phyloP scores from a whole-genome alignment of 1,140 invertebrate genomes.

The Leguminivora glycinivorella region DNA sequence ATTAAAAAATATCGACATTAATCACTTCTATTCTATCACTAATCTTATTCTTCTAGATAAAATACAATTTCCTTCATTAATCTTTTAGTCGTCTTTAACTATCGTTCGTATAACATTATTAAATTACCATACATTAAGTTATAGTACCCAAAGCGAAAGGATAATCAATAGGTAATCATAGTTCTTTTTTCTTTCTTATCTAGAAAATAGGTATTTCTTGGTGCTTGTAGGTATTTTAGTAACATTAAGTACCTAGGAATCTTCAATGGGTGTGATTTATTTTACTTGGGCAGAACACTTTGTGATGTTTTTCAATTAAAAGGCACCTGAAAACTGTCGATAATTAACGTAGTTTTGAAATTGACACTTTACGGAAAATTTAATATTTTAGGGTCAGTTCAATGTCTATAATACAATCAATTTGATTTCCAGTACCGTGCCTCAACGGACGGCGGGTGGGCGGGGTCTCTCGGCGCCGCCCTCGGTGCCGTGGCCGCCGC shows the following conservation, averaged over 20 bases:
- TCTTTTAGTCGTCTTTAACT: neutral
- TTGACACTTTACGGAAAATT: too few species aligned
- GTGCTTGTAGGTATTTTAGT: neutral
- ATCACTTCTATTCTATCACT: neutral
- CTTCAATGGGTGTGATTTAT: too few species aligned
- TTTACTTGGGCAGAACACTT: too few species aligned
- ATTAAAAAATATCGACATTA: neutral
- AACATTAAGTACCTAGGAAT: too few species aligned
- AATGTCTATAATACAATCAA: too few species aligned
- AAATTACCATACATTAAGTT: neutral
- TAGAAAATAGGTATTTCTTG: neutral
- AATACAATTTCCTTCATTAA: neutral
- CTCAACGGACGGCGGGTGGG: conserved; percentile 76
- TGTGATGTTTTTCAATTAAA: too few species aligned
- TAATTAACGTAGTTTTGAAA: too few species aligned
- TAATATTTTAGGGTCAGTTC: too few species aligned
- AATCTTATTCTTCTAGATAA: neutral
- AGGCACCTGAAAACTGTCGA: too few species aligned
- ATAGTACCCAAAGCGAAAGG: neutral
- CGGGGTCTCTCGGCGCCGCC: conserved; percentile 69
- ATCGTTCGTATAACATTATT: neutral
- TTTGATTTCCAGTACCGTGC: conserved; percentile 68
- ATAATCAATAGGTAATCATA: neutral
- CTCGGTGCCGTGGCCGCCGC: conserved; percentile 66
- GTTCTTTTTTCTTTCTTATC: too few species aligned